Percentiles rank a stretch among this genome's conserved stretches.
Evolutionary conservation across 2,888 invertebrate species (phyloP).

Genomic region (Pyrrhia umbra): DNA sequence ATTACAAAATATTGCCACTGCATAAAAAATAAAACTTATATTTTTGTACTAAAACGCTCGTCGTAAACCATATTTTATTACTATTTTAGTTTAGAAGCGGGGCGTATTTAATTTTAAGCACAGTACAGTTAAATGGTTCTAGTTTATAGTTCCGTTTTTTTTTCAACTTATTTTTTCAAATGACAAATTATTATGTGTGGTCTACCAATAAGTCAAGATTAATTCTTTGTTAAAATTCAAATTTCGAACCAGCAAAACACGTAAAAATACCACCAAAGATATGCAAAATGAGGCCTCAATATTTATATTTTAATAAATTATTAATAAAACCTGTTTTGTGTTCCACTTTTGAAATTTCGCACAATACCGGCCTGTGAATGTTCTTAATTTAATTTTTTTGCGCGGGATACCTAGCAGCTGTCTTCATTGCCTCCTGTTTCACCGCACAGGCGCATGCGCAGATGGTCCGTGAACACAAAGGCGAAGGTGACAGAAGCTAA

Average conservation of each 20-base stretch:
- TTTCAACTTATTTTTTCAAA: neutral
- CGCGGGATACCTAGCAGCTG: constrained; percentile 31
- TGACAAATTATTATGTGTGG: neutral
- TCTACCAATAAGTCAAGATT: neutral
- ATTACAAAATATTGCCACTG: too few species aligned
- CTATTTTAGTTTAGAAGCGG: neutral
- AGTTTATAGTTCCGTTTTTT: neutral
- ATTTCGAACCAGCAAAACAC: neutral
- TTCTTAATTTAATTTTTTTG: constrained; percentile 37
- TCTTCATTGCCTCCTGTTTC: constrained; percentile 37
- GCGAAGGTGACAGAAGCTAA: constrained; percentile 38
- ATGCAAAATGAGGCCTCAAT: constrained; percentile 18
- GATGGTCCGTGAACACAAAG: constrained; percentile 44
- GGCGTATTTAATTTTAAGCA: neutral
- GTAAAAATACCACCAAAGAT: neutral
- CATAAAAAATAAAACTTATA: too few species aligned
- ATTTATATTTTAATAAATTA: constrained; percentile 12
- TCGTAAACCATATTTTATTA: too few species aligned
- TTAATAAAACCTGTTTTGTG: constrained; percentile 24
- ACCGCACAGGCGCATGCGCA: constrained; percentile 44
- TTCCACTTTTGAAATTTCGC: constrained; percentile 22
- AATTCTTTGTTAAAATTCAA: too few species aligned
- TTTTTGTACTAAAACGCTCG: too few species aligned
- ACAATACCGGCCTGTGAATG: constrained; percentile 23
- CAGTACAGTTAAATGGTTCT: neutral